Evolutionary conservation across 2,888 invertebrate genomes (phyloP).

Genomic region (Phyllotreta cruciferae): DNA sequence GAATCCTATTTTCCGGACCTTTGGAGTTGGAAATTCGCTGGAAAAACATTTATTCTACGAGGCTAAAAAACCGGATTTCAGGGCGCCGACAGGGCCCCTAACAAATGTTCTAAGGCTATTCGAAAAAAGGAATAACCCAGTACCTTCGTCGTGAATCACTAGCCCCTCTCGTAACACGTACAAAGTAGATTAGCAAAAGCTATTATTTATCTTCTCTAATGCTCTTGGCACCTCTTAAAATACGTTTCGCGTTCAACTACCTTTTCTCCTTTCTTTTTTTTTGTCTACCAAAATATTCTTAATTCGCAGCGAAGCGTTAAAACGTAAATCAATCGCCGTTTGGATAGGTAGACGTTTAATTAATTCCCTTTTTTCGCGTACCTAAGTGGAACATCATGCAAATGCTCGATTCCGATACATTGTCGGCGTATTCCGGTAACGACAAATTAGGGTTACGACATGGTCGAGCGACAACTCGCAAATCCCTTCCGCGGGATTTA

Average conservation of each 20-base stretch:
- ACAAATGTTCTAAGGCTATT: constrained; percentile 34
- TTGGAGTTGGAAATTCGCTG: constrained; percentile 1
- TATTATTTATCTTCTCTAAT: constrained; percentile 46
- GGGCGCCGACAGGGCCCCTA: constrained; percentile 21
- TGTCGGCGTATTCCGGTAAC: neutral
- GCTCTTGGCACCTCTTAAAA: constrained; percentile 39
- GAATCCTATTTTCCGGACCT: constrained; percentile 4
- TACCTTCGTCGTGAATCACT: constrained; percentile 39
- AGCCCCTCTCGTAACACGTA: constrained; percentile 40
- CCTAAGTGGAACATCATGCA: too few relatives aligned
- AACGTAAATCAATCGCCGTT: too few relatives aligned
- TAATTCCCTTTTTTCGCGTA: too few relatives aligned
- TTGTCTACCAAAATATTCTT: constrained; percentile 45
- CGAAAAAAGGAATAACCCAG: constrained; percentile 33
- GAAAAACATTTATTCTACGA: constrained; percentile 13
- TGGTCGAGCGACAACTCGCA: constrained; percentile 5
- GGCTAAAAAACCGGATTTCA: constrained; percentile 15
- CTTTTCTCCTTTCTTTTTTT: constrained; percentile 36
- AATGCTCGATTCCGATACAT: too few relatives aligned
- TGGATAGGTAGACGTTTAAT: too few relatives aligned
- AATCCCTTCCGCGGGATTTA: constrained; percentile 9
- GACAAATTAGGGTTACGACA: constrained; percentile 10
- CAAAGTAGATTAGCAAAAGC: constrained; percentile 45
- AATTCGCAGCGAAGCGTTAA: too few relatives aligned
- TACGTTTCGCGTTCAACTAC: constrained; percentile 35